phyloP scores from a whole-genome alignment of 92 coral and sea anemone genomes.

The Palythoa heliodiscus region DNA sequence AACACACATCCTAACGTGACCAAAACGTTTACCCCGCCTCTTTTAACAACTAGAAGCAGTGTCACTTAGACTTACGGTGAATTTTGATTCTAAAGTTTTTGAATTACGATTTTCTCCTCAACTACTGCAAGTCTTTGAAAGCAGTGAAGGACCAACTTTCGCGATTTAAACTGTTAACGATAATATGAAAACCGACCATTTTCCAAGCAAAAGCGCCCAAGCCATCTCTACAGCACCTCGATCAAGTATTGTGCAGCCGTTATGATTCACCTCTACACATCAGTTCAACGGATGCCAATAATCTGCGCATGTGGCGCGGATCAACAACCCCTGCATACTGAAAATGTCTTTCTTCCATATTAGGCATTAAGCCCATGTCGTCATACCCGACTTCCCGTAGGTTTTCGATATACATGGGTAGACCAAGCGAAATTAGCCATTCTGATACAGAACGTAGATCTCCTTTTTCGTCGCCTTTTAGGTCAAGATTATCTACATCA shows the following conservation, averaged over 20 bases:
- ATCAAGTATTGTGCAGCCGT: background rate
- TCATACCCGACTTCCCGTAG: constrained; percentile 85
- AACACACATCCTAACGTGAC: too few relatives aligned
- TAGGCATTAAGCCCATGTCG: constrained; percentile 78
- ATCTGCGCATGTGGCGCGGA: constrained; percentile 84
- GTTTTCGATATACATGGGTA: constrained; percentile 89
- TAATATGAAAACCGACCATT: background rate
- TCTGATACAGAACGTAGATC: constrained; percentile 65
- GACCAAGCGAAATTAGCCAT: constrained; percentile 88
- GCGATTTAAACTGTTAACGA: too few relatives aligned
- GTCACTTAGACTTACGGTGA: too few relatives aligned
- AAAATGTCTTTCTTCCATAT: constrained; percentile 85
- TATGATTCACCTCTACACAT: constrained; percentile 61
- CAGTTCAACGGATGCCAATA: constrained; percentile 73
- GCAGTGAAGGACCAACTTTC: too few relatives aligned
- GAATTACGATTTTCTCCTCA: too few relatives aligned
- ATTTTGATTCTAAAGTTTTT: too few relatives aligned
- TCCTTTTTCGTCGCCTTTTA: constrained; percentile 71
- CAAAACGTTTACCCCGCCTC: too few relatives aligned
- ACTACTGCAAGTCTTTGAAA: too few relatives aligned
- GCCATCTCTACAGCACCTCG: background rate
- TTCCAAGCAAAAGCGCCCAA: background rate
- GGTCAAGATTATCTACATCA: constrained; percentile 59
- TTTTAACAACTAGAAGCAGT: too few relatives aligned
- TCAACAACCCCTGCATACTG: constrained; percentile 86